Conservation (phyloP, 2,888 invertebrate species). For the Pyrrhia umbra region DNA sequence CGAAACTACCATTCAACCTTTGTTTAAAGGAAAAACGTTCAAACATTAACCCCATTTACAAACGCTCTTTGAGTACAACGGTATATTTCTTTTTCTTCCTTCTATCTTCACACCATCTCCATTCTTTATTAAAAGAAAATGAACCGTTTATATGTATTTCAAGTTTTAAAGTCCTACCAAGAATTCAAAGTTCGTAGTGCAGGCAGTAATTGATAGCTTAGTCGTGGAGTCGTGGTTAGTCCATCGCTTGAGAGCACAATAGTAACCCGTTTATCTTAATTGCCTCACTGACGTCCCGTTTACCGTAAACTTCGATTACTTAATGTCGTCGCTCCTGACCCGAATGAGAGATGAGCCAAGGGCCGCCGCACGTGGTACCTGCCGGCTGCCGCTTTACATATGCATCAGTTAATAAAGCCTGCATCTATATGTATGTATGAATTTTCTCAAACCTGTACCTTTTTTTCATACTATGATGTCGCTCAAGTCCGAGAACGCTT, state of each 20-base stretch:
- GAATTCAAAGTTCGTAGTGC: conserved; percentile 32
- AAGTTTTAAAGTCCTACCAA: conserved; percentile 22
- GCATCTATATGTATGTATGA: background rate
- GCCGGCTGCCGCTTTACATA: background rate
- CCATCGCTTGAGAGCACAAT: conserved; percentile 42
- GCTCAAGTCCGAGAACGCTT: background rate
- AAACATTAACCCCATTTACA: conserved; percentile 17
- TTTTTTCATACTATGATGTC: background rate
- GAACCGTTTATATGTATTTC: conserved; percentile 18
- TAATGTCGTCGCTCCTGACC: conserved; percentile 40
- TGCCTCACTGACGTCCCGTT: conserved; percentile 39
- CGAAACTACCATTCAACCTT: conserved; percentile 16
- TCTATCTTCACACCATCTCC: background rate
- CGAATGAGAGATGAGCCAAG: conserved; percentile 40
- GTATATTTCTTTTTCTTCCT: conserved; percentile 4
- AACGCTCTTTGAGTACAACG: conserved; percentile 5
- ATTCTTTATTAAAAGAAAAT: conserved; percentile 28
- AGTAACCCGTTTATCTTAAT: conserved; percentile 55
- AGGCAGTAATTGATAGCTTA: conserved; percentile 49
- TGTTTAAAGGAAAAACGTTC: conserved; percentile 30
- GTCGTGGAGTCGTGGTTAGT: conserved; percentile 28
- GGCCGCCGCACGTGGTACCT: conserved; percentile 1
- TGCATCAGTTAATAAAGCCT: conserved; percentile 10
- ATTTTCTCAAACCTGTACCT: background rate
- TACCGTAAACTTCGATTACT: conserved; percentile 57